Percentiles rank a stretch among this genome's conserved stretches.
Evolutionary conservation across 2,113 vertebrate genomes (phyloP).

Genomic region (Rhea americana): DNA sequence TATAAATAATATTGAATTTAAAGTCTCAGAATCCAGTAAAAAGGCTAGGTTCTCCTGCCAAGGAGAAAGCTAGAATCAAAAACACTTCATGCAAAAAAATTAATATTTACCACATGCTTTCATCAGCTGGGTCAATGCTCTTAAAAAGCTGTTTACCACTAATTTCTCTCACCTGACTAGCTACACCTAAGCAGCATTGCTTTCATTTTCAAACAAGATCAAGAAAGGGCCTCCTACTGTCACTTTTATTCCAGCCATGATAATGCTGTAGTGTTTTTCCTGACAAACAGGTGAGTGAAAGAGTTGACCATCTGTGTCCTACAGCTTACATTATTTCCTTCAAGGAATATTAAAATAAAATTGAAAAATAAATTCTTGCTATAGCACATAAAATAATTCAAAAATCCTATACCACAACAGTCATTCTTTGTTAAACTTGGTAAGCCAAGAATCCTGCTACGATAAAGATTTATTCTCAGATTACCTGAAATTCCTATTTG

Average conservation of each 20-base stretch:
- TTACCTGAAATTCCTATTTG: conserved; percentile 1
- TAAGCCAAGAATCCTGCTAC: not conserved
- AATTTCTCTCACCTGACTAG: not conserved
- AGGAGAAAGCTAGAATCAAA: not conserved
- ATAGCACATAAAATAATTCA: conserved; percentile 29
- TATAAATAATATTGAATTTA: not conserved
- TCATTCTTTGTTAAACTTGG: conserved; percentile 29
- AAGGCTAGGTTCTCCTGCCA: not conserved
- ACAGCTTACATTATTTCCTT: conserved; percentile 17
- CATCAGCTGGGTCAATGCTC: not conserved
- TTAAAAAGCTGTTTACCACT: not conserved
- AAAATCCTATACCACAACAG: conserved; percentile 7
- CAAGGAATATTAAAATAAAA: conserved; percentile 30
- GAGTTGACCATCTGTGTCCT: conserved; percentile 13
- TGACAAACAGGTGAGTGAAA: conserved; percentile 42
- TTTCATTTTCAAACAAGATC: conserved; percentile 24
- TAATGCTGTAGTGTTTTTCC: not conserved
- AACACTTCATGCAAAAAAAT: not conserved
- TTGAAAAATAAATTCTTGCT: conserved; percentile 31
- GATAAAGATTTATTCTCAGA: not conserved
- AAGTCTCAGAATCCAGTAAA: not conserved
- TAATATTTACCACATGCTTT: not conserved
- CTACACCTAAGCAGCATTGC: not conserved
- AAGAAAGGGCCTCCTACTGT: conserved; percentile 25
- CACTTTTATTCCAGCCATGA: conserved; percentile 1